phyloP scores from a whole-genome alignment of 2,888 invertebrate genomes.

The Heliconius cydno region DNA sequence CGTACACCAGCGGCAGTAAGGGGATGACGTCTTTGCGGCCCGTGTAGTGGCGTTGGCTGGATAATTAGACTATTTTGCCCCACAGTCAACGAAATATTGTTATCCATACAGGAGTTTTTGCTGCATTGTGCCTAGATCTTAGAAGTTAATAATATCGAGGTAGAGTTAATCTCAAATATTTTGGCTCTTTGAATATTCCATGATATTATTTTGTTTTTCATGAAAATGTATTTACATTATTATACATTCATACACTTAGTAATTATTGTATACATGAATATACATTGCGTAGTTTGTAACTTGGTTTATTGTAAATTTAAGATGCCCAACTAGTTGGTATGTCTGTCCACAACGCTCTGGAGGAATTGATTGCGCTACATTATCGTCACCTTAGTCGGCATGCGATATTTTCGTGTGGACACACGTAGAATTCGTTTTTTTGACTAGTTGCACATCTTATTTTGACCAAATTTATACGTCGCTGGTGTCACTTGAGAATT shows the following conservation, averaged over 20 bases:
- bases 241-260: conserved; percentile 81
- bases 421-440: conserved; percentile 59
- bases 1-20: conserved; percentile 59
- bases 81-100: conserved; percentile 82
- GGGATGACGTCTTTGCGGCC: conserved; percentile 67
- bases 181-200: conserved; percentile 84
- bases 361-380: conserved; percentile 68
- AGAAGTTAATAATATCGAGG: conserved; percentile 83
- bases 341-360: conserved; percentile 67
- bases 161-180: conserved; percentile 83
- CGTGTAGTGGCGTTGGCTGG: conserved; percentile 74
- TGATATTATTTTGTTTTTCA: conserved; percentile 83
- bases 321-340: conserved; percentile 72
- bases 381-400: conserved; percentile 51
- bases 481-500: conserved; percentile 74
- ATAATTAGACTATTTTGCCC: conserved; percentile 66
- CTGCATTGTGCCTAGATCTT: conserved; percentile 85
- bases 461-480: conserved; percentile 76
- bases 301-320: conserved; percentile 80
- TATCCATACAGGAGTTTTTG: conserved; percentile 84
- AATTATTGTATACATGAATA: conserved; percentile 81
- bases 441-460: conserved; percentile 79
- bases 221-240: conserved; percentile 83
- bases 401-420: conserved; percentile 62
- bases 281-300: conserved; percentile 83